Base-by-base conservation (phyloP, 2,113 vertebrate genomes). In the Perca schrenkii region DNA sequence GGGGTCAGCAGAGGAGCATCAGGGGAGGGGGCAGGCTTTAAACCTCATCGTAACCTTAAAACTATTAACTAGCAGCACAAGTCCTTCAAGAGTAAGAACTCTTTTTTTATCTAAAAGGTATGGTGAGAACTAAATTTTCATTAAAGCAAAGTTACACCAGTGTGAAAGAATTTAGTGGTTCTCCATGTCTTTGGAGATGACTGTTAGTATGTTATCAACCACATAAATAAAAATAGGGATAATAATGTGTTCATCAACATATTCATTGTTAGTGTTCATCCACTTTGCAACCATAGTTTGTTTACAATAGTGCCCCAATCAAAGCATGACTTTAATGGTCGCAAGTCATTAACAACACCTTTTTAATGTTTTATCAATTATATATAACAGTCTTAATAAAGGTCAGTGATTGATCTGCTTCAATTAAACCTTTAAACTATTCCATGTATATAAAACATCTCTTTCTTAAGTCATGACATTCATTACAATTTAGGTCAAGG, bases 1-100 rank as follows among this genome's bases (percentile, higher is more conserved):
- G 53, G 53, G 89, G 94, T 91, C 94, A 95, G 92, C 77, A 61
- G 82, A 76, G 75, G 89, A 91, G 89, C 82, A 83, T 74, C 74
- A 82, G 83, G 79, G 69, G 8, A 58, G 80, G 77, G 79, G 69
- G 58, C 74, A 76, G 64, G 47, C 85, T 89, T 90, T 93, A 85
- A 91, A 92, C 85, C 78, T 86, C 77, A 47, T n/a, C 25, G 62
- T 80, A 82, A 91, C 87, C 88, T 78, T 74, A 49, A 78, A 86
- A 85, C 80, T 86, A 89, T 91, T 90, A 86, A 89, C 84, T 81
- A 83, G 58, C 47, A 67, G 76, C 73, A 65, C 62, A 43, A 66
- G 82, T 86, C 71, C 40, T 89, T 80, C 58, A 80, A 74, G 62
- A 85, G 68, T n/a, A 54, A 57, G 17, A 50, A 34, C 67, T 65